A percentile compares a stretch with the other conserved stretches of the same genome.
Evolutionary conservation across 2,888 invertebrate genomes (phyloP).

Genomic region (Acronicta alni): DNA sequence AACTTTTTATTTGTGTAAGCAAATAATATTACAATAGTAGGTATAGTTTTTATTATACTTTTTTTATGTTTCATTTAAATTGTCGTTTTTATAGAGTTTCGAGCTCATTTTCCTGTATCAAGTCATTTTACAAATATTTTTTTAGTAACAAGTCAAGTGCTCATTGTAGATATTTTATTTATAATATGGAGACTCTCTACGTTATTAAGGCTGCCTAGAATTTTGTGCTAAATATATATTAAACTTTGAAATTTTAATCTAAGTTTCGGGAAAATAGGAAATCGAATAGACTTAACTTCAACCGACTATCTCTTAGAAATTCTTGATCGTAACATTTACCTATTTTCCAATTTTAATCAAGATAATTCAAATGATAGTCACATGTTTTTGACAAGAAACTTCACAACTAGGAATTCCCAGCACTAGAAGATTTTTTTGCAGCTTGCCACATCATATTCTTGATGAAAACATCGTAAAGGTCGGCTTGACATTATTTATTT

Average conservation of each 20-base stretch:
- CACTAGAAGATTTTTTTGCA: no score
- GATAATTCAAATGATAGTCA: no score
- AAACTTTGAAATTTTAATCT: constrained; percentile 2
- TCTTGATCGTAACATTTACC: background rate
- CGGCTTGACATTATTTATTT: no score
- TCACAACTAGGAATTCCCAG: no score
- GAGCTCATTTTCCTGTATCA: background rate
- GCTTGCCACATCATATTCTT: no score
- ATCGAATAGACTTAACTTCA: background rate
- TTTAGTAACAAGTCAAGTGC: background rate
- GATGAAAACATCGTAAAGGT: no score
- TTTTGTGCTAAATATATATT: background rate
- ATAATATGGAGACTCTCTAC: background rate
- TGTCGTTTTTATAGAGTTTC: background rate
- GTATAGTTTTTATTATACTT: constrained; percentile 14
- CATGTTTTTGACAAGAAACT: no score
- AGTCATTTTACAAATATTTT: background rate
- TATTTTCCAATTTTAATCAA: no score
- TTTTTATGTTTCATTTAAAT: background rate
- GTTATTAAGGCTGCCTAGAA: background rate
- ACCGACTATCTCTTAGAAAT: background rate
- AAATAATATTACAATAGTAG: constrained; percentile 45
- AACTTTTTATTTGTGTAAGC: constrained; percentile 50
- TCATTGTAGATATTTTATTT: background rate
- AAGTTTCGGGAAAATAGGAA: constrained; percentile 1